Base-by-base conservation (phyloP, 2,797 vertebrate genomes). In the Enteromius viviparus region DNA sequence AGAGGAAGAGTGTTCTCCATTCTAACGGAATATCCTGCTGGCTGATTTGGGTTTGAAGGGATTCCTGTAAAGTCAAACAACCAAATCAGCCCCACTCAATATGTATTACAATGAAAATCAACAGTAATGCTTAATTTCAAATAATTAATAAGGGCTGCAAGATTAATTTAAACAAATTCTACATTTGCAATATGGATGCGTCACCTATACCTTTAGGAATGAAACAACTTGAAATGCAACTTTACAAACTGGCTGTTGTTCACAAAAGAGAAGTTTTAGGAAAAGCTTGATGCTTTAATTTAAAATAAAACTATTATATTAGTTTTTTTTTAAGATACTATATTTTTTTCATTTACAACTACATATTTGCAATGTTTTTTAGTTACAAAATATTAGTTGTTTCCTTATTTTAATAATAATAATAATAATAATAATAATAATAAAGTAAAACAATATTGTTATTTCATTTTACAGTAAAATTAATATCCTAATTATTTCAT, bases 41-140 rank as follows among this genome's bases (percentile, higher is more conserved):
- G 95, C 88, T 99, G 98, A 85, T 95, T 95, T 37, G 96, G 97
- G 80, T 96, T 97, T 79, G 95, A 90, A 86, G 95, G 94, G 89
- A 97, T 94, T 91, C 96, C 96, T 96, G 21, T 19, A 81, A 19
- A 78, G 40, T 12, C 53, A 66, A 37, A 60, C 65, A 77, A 42
- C 19, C 17, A 77, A 77, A 66, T 53, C 12, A 80, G 45, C 26
- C 11, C 45, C 53, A 45, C 26, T 15, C 2, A 11, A 26, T n/a
- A 26, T 60, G 42, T 23, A 47, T 21, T 9, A 77, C 15, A 60
- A 2, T 14, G 15, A 62, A 64, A 62, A 34, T 78, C 12, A 51
- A 47, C 17, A 64, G 19, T 17, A 15, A 66, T 23, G 19, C 76
- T 51, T 45, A 6, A 21, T n/a, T 51, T 0, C n/a, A 51, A 32